Evolutionary conservation across 2,797 vertebrate genomes (phyloP), one percentile per base, ranked within the genome.

Genomic region (Liparis tanakae): DNA sequence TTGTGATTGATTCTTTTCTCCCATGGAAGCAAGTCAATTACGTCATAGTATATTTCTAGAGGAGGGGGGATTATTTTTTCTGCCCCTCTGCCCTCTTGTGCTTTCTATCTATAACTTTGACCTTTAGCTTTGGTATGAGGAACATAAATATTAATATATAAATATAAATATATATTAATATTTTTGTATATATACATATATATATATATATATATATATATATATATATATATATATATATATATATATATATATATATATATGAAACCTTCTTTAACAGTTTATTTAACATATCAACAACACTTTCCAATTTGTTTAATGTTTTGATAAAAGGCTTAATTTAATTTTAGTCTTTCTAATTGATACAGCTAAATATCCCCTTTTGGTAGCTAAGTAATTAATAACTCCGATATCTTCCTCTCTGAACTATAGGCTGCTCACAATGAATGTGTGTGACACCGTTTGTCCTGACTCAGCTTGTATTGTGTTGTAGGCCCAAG

Each of bases 401-500:
- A 87, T 87, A 85, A 83, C 81, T 76, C 67, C 55, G 72, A 79
- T 74, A 80, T 88, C 71, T 61, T 84, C 59, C 60, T 79, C 59
- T 75, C 56, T 43, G 55, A 75, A 69, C 44, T 22, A 10, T 46
- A 57, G 84, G 62, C 80, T 73, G 68, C 66, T 25, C 76, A 88
- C 86, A 91, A 90, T 92, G 83, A 63, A 15, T 88, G 72, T 87
- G 79, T 79, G 85, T 82, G 89, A 87, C 88, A 85, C 87, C 87
- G 87, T 91, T 93, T 94, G 92, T 93, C 75, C 85, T 94, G 87
- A 94, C 78, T 72, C 86, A 85, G 87, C 76, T 92, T 91, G 87
- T 87, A 89, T 91, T 95, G 92, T 95, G 84, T 94, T 95, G 88
- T 82, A 99, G 98, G 98, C 98, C 85, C 98, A 99, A 91, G 98